Percentiles rank a stretch among this genome's conserved stretches.
Conservation (phyloP, 2,113 vertebrate species). For the Phycodurus eques region DNA sequence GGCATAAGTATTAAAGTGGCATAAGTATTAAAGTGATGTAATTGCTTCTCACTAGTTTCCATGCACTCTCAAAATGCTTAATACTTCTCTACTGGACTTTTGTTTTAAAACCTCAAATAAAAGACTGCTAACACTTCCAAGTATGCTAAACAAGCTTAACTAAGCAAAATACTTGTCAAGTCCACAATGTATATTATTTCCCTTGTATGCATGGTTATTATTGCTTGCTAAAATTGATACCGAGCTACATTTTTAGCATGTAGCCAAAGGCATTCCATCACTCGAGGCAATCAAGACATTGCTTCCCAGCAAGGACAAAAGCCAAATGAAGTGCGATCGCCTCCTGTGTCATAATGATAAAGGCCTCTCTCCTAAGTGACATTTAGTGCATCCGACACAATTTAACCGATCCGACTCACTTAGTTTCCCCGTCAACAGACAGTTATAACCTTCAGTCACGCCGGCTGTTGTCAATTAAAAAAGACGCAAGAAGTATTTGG, state of each 20-base stretch:
- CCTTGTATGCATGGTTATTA: not conserved
- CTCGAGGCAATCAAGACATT: slow-evolving; percentile 33
- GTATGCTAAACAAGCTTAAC: not conserved
- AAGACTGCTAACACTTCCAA: not conserved
- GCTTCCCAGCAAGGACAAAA: slow-evolving; percentile 19
- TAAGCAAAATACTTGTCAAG: not conserved
- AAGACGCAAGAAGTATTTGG: slow-evolving; percentile 49
- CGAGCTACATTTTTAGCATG: slow-evolving; percentile 13
- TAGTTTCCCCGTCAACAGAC: slow-evolving; percentile 20
- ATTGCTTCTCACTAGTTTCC: no score
- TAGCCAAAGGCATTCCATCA: slow-evolving; percentile 16
- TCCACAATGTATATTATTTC: not conserved
- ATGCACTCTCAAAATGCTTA: no score
- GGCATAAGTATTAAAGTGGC: no score
- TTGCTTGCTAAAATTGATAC: not conserved
- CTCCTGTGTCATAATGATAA: slow-evolving; percentile 10
- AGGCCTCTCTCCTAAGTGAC: slow-evolving; percentile 13
- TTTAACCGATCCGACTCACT: slow-evolving; percentile 17
- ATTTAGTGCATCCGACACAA: slow-evolving; percentile 26
- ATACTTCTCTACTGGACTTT: no score
- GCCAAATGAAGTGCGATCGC: slow-evolving; percentile 16
- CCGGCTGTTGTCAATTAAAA: slow-evolving; percentile 51
- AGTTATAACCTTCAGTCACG: slow-evolving; percentile 19
- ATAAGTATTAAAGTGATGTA: no score
- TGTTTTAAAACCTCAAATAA: not conserved